Conservation (phyloP, 2,797 vertebrate species). For the Myoxocephalus aenaeus region DNA sequence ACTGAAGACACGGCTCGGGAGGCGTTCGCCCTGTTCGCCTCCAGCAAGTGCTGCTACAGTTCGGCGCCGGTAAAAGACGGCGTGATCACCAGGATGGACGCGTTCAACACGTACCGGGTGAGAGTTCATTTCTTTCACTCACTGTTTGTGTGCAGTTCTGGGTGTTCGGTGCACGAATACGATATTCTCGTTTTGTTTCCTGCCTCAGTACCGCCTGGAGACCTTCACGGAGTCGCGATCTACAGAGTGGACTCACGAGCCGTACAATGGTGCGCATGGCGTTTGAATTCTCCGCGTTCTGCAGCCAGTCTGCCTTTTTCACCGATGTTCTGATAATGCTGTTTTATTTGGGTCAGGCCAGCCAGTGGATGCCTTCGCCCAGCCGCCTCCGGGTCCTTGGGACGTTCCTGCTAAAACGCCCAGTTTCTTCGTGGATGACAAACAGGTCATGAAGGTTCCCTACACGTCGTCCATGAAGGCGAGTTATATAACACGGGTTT, state of each 20-base stretch:
- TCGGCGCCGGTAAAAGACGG: slow-evolving; percentile 76
- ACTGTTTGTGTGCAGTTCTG: background rate
- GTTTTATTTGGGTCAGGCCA: slow-evolving; percentile 74
- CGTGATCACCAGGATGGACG: slow-evolving; percentile 76
- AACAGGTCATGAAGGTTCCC: slow-evolving; percentile 80
- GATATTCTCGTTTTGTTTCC: slow-evolving; percentile 11
- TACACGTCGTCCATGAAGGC: slow-evolving; percentile 86
- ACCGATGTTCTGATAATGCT: background rate
- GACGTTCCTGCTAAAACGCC: slow-evolving; percentile 72
- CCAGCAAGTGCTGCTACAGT: slow-evolving; percentile 84
- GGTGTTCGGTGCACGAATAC: background rate
- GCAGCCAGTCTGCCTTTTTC: background rate
- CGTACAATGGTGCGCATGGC: slow-evolving; percentile 69
- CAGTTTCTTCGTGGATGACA: slow-evolving; percentile 71
- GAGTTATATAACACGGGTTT: slow-evolving; percentile 4
- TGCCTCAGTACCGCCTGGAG: slow-evolving; percentile 83
- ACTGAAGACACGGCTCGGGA: slow-evolving; percentile 79
- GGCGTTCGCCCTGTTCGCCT: slow-evolving; percentile 75
- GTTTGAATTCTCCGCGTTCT: background rate
- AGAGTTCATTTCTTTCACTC: slow-evolving; percentile 1
- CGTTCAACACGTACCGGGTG: slow-evolving; percentile 85
- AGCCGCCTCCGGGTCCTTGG: slow-evolving; percentile 82
- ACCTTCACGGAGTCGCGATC: slow-evolving; percentile 81
- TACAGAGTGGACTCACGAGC: slow-evolving; percentile 73
- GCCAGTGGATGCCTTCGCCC: slow-evolving; percentile 79